Evolutionary conservation across 2,888 invertebrate genomes (phyloP).

Genomic region (Orthosia gothica): DNA sequence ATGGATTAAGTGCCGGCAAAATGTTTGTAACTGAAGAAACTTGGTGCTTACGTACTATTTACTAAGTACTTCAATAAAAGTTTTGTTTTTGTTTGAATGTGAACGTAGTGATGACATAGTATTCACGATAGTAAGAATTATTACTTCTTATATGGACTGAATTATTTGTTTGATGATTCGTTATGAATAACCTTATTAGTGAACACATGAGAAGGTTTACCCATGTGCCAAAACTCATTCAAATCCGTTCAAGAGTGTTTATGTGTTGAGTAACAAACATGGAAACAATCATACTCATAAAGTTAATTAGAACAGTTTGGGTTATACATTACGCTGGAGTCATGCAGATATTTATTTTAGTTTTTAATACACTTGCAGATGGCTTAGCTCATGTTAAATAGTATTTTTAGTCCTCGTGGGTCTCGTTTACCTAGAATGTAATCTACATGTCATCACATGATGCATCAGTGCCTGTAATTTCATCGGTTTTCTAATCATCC

Average conservation of each 20-base stretch:
- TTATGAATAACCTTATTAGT: no score
- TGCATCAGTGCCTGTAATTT: background rate
- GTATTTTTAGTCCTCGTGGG: background rate
- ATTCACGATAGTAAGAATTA: background rate
- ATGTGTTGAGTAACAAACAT: background rate
- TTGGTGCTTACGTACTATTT: slow-evolving; percentile 16
- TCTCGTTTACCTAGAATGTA: background rate
- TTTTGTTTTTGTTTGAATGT: slow-evolving; percentile 3
- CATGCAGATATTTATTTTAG: no score
- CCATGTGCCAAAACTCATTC: background rate
- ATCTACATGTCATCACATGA: background rate
- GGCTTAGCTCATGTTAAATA: background rate
- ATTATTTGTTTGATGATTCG: background rate
- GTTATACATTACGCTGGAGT: no score
- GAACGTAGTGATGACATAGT: background rate
- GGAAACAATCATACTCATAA: background rate
- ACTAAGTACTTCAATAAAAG: slow-evolving; percentile 17
- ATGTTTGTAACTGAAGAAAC: slow-evolving; percentile 20
- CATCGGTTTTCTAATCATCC: no score
- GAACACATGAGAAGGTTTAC: no score
- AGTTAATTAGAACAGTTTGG: background rate
- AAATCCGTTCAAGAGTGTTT: background rate
- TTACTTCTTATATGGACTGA: background rate
- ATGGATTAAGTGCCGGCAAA: slow-evolving; percentile 36
- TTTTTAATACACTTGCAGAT: background rate